phyloP scores from a whole-genome alignment of 2,888 invertebrate species.

The Cryptus armator region DNA sequence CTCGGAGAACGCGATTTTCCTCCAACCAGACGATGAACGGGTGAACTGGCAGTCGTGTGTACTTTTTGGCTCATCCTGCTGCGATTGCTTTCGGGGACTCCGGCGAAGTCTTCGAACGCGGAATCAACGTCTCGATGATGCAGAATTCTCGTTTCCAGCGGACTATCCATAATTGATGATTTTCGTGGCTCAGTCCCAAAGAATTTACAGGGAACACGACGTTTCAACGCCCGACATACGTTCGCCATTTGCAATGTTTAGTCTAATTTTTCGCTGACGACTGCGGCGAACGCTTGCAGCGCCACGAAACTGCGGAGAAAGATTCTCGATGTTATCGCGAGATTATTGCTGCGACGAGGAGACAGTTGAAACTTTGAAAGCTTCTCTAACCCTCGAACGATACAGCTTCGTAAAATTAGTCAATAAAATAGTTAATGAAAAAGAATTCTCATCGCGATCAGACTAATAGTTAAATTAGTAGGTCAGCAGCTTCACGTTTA shows the following conservation, averaged over 20 bases:
- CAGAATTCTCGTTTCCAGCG: slow-evolving; percentile 5
- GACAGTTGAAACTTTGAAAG: too few species aligned
- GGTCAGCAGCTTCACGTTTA: slow-evolving; percentile 20
- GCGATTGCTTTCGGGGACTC: not conserved
- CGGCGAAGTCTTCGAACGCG: not conserved
- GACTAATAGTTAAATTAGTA: not conserved
- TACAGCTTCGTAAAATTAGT: too few species aligned
- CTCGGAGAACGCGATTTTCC: not conserved
- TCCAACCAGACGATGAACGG: not conserved
- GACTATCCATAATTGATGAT: slow-evolving; percentile 2
- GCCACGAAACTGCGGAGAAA: slow-evolving; percentile 12
- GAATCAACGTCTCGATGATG: not conserved
- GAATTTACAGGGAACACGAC: slow-evolving; percentile 25
- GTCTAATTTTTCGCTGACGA: not conserved
- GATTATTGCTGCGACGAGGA: too few species aligned
- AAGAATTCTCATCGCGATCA: too few species aligned
- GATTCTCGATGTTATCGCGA: slow-evolving; percentile 1
- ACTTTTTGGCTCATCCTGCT: not conserved
- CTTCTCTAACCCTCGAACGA: too few species aligned
- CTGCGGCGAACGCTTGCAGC: slow-evolving; percentile 1
- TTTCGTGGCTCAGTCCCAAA: not conserved
- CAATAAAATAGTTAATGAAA: slow-evolving; percentile 13
- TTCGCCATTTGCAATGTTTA: slow-evolving; percentile 60
- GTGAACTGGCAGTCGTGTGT: not conserved
- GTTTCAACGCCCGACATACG: slow-evolving; percentile 49